Evolutionary conservation across 1,140 invertebrate genomes (phyloP).

Genomic region (Heterodera schachtii): DNA sequence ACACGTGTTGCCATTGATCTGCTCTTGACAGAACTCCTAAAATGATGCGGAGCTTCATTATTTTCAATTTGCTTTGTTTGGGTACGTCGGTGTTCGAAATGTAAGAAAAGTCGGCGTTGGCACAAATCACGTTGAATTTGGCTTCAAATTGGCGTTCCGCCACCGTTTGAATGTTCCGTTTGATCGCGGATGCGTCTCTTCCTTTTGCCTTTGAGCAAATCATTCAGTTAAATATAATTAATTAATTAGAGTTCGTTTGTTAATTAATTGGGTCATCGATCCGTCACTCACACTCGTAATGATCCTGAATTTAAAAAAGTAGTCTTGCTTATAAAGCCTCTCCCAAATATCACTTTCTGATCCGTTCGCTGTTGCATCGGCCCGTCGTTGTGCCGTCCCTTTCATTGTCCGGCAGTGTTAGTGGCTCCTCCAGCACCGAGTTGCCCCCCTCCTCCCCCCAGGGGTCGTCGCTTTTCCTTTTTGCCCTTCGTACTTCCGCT

Average conservation of each 20-base stretch:
- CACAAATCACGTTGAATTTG: slow-evolving; percentile 26
- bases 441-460: not conserved
- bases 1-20: slow-evolving; percentile 26
- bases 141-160: slow-evolving; percentile 22
- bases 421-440: not conserved
- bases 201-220: slow-evolving; percentile 14
- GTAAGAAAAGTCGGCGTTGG: slow-evolving; percentile 24
- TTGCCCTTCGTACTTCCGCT: not conserved
- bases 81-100: slow-evolving; percentile 23
- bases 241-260: no score
- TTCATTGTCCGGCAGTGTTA: slow-evolving; percentile 3
- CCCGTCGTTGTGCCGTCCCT: not conserved
- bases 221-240: no score
- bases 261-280: not conserved
- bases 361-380: slow-evolving; percentile 25
- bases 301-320: not conserved
- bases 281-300: not conserved
- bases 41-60: not conserved
- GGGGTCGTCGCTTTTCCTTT: not conserved
- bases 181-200: slow-evolving; percentile 13
- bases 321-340: not conserved
- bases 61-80: not conserved
- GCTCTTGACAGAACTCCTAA: slow-evolving; percentile 25
- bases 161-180: slow-evolving; percentile 22
- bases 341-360: not conserved